A percentile compares a stretch with the other conserved stretches of the same genome.
Evolutionary conservation across 37 sponge, comb jelly and placozoan genomes (phyloP).

Genomic region (Bolinopsis microptera): DNA sequence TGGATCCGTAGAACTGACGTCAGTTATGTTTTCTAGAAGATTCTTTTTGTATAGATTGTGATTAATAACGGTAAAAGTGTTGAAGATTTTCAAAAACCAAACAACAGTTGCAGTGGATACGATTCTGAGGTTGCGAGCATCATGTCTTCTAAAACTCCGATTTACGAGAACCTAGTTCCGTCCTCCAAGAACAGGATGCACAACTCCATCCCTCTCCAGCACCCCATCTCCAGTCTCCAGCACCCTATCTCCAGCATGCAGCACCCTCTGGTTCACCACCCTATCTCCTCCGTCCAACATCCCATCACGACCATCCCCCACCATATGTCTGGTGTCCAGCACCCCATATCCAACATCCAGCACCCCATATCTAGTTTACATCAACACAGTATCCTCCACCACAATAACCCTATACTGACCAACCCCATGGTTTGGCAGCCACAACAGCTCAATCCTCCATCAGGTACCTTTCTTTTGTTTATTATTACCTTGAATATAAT

Average conservation of each 20-base stretch:
- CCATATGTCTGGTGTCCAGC: background rate
- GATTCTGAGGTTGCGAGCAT: slow-evolving; percentile 7
- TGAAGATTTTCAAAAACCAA: background rate
- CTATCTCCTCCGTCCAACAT: background rate
- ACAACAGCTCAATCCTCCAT: background rate
- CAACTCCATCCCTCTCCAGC: background rate
- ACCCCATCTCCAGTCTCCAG: slow-evolving; percentile 8
- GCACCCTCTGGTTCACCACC: slow-evolving; percentile 6
- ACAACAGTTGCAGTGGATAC: background rate
- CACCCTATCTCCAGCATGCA: slow-evolving; percentile 27
- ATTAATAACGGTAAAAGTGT: too few species aligned
- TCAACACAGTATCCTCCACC: background rate
- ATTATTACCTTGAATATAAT: too few species aligned
- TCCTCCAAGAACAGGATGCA: background rate
- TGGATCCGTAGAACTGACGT: too few species aligned
- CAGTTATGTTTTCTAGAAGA: too few species aligned
- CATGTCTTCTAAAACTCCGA: slow-evolving; percentile 42
- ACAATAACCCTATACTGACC: background rate
- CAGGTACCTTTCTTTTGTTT: background rate
- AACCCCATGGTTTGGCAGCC: slow-evolving; percentile 25
- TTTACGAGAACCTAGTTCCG: slow-evolving; percentile 9
- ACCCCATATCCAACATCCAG: background rate
- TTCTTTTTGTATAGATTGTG: too few species aligned
- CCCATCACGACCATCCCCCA: background rate
- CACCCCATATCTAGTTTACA: background rate